phyloP scores from a whole-genome alignment of 2,113 vertebrate genomes.

The Hippocampus mohnikei region DNA sequence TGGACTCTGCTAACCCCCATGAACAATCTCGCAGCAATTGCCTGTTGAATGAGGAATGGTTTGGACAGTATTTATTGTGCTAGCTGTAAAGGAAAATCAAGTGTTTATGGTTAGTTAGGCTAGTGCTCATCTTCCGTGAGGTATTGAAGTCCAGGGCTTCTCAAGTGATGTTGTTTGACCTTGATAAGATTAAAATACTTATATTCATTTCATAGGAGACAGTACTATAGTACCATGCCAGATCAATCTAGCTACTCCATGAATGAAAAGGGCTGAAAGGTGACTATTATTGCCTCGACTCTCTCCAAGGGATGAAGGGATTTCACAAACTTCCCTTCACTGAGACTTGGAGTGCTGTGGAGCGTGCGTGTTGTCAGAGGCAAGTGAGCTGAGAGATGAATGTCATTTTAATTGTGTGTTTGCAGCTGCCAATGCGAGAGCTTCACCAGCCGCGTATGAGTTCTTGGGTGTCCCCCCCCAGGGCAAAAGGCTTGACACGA shows the following conservation, averaged over 20 bases:
- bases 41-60: neutral
- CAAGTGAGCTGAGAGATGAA: slow-evolving; percentile 53
- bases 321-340: slow-evolving; percentile 51
- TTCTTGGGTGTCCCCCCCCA: slow-evolving; percentile 48
- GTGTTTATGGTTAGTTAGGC: slow-evolving; percentile 3
- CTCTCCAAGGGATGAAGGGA: slow-evolving; percentile 46
- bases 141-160: slow-evolving; percentile 14
- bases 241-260: slow-evolving; percentile 10
- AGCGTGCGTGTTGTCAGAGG: slow-evolving; percentile 55
- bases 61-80: neutral
- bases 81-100: neutral
- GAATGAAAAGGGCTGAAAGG: slow-evolving; percentile 52
- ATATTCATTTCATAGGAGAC: no score
- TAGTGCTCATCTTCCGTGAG: neutral
- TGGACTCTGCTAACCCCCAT: slow-evolving; percentile 23
- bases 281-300: slow-evolving; percentile 54
- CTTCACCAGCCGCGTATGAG: slow-evolving; percentile 55
- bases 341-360: slow-evolving; percentile 15
- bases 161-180: neutral
- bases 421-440: slow-evolving; percentile 33
- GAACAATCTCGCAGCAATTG: slow-evolving; percentile 8
- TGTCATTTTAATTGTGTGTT: slow-evolving; percentile 64
- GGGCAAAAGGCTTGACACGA: slow-evolving; percentile 61
- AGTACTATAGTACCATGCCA: neutral
- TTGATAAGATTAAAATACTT: no score